Evolutionary conservation across 2,888 invertebrate genomes (phyloP).

Genomic region (Spodoptera littoralis): DNA sequence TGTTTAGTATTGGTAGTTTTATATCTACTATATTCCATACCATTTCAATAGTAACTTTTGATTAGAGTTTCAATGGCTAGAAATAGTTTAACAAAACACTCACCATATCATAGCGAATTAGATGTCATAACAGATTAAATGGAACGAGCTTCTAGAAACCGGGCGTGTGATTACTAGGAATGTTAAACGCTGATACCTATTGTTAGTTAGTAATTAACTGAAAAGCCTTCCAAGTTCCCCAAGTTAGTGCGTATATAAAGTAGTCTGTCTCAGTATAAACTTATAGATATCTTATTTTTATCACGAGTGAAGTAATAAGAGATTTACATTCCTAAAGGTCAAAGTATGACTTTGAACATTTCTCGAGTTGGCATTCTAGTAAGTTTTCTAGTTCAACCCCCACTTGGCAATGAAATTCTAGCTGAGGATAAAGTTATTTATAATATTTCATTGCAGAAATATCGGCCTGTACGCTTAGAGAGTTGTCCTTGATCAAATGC

Average conservation of each 20-base stretch:
- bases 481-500: no score
- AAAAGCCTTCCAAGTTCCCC: no score
- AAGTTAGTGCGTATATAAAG: no score
- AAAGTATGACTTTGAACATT: slow-evolving; percentile 16
- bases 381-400: slow-evolving; percentile 13
- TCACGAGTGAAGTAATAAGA: slow-evolving; percentile 10
- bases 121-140: slow-evolving; percentile 17
- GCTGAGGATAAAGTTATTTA: neutral
- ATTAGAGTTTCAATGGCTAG: no score
- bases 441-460: slow-evolving; percentile 4
- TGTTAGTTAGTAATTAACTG: no score
- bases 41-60: no score
- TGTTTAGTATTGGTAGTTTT: no score
- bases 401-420: slow-evolving; percentile 16
- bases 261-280: neutral
- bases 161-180: neutral
- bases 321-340: slow-evolving; percentile 15
- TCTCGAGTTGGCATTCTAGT: slow-evolving; percentile 15
- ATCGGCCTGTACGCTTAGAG: neutral
- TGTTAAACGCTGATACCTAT: no score
- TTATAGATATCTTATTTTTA: slow-evolving; percentile 1
- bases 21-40: no score
- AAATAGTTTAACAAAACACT: no score
- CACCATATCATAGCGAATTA: no score
- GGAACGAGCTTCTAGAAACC: slow-evolving; percentile 1